These are phyloP conservation scores for Sebastolobus alascanus DNA, from an alignment of 2,797 vertebrate species.

Conservation along the genomic window DNA sequence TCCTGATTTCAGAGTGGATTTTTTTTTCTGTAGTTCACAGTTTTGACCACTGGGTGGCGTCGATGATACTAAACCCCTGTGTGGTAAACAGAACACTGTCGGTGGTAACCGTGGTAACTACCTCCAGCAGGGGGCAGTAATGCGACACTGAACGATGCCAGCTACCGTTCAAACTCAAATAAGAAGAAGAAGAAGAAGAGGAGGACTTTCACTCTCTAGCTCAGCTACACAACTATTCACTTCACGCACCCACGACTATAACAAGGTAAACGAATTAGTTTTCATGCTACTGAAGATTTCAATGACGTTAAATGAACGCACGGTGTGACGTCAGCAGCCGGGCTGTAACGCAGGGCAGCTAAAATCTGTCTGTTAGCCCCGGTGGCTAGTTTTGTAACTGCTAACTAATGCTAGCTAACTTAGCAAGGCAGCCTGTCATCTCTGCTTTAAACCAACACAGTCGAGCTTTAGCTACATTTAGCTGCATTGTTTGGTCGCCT, in stretches of 20 bases:
- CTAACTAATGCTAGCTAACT: constrained; percentile 61
- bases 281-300: background rate
- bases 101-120: background rate
- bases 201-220: background rate
- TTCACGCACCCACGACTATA: background rate
- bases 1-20: background rate
- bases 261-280: constrained; percentile 28
- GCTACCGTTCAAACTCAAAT: background rate
- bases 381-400: constrained; percentile 56
- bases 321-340: rapidly evolving
- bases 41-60: constrained; percentile 46
- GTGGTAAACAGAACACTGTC: background rate
- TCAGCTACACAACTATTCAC: background rate
- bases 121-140: background rate
- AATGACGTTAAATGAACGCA: rapidly evolving
- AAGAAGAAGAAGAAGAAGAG: background rate
- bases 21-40: background rate
- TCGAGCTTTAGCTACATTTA: background rate
- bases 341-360: background rate
- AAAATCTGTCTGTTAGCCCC: constrained; percentile 26
- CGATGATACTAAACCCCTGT: background rate
- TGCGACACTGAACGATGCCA: background rate
- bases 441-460: background rate
- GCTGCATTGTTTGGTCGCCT: background rate
- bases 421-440: constrained; percentile 33